Base-by-base conservation (phyloP, 2,797 vertebrate genomes). In the Megalops cyprinoides region DNA sequence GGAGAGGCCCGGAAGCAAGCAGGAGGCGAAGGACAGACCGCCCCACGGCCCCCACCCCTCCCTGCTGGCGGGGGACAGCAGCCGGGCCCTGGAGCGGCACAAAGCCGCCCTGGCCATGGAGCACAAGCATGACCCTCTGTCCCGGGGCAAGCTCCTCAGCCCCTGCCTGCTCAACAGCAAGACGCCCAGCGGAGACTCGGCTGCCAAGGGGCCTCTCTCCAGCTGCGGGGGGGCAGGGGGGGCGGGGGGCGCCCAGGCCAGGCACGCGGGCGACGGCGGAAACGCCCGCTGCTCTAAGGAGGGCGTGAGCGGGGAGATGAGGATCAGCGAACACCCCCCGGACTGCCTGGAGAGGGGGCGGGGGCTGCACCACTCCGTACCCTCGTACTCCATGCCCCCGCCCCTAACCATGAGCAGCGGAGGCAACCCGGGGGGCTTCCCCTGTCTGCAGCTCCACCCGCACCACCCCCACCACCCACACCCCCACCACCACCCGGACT, bases 341-440 rank as follows among this genome's bases (percentile, higher is more conserved):
- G 97, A 98, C 90, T 97, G 97, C 88, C 91, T 97, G 84, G 97
- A 98, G 92, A 93, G 96, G 80, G 93, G 96, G 80, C 97, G 97
- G 92, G 94, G 95, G 87, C 93, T 98, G 67, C 97, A 97, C 87
- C 97, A 97, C 12, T 91, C 97, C 0, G 93, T 95, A 42, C 91
- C 97, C 87, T 81, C 97, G 97, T 98, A 98, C 82, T 91, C 97
- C 0, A 94, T 97, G 79, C 95, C 96, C 1, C 94, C 96, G 1
- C 92, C 96, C 73, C 89, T 97, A 86, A 93, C 97, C 34, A 76
- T 97, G 14, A 94, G 93, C 51, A 76, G 96, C 10, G 94, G 93
- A 0, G 76, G 94, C 18, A 90, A 96, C 10, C 82, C 96, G 0
- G 91, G 96, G 74, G 94, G 96, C 80, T 98, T 98, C 90, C 96